Evolutionary conservation across 2,113 vertebrate species (phyloP).

Genomic region (Sinosuthora webbiana): DNA sequence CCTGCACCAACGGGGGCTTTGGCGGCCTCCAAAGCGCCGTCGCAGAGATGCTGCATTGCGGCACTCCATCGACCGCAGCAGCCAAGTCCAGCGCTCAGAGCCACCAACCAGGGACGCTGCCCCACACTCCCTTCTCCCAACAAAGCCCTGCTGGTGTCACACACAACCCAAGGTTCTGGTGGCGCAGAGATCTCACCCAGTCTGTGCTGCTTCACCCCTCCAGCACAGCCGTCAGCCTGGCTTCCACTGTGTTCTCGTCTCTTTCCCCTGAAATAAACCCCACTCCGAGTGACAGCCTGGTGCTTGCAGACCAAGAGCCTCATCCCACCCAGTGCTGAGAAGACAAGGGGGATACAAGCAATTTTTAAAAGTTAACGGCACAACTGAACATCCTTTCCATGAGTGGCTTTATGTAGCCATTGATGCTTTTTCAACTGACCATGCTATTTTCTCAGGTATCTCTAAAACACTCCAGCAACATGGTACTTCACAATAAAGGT

Average conservation of each 20-base stretch:
- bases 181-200: background rate
- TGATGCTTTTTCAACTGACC: background rate
- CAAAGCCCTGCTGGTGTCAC: background rate
- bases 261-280: background rate
- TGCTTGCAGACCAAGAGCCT: background rate
- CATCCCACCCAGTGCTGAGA: background rate
- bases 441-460: background rate
- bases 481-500: background rate
- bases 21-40: conserved; percentile 7
- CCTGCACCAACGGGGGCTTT: conserved; percentile 53
- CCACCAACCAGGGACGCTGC: background rate
- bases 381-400: rapidly evolving
- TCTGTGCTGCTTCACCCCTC: background rate
- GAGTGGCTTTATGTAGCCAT: background rate
- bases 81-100: background rate
- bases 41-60: conserved; percentile 70
- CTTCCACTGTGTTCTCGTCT: background rate
- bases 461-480: background rate
- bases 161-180: background rate
- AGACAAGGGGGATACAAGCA: background rate
- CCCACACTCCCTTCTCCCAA: background rate
- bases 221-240: background rate
- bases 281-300: background rate
- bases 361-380: background rate
- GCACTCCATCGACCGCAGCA: conserved; percentile 5